Conservation (phyloP, 2,888 invertebrate genomes). For the Diarsia dahlii region DNA sequence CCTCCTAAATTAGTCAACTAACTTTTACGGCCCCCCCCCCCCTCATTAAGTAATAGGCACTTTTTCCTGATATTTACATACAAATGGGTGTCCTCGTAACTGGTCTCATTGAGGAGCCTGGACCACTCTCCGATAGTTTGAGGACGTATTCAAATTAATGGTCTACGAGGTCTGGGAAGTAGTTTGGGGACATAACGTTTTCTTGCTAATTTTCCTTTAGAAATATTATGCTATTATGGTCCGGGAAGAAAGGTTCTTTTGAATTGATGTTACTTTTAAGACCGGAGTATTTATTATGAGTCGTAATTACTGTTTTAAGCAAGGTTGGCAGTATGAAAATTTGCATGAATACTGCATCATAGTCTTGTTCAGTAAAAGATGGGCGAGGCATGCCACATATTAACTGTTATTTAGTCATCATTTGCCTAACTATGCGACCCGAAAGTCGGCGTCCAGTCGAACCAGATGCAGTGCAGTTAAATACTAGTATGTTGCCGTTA, state of each 20-base stretch:
- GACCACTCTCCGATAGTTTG: slow-evolving; percentile 38
- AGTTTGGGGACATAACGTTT: slow-evolving; percentile 50
- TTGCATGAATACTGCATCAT: background rate
- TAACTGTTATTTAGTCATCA: background rate
- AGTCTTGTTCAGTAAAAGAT: background rate
- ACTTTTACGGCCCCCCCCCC: slow-evolving; percentile 45
- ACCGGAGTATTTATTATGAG: slow-evolving; percentile 36
- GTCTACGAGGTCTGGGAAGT: slow-evolving; percentile 18
- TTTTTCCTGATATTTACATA: slow-evolving; percentile 60
- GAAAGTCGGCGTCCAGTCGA: no score
- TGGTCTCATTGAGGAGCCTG: slow-evolving; percentile 24
- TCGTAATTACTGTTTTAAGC: slow-evolving; percentile 17
- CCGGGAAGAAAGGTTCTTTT: slow-evolving; percentile 13
- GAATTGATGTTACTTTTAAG: slow-evolving; percentile 46
- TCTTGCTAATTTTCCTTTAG: slow-evolving; percentile 49
- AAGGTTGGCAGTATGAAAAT: background rate
- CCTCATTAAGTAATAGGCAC: slow-evolving; percentile 50
- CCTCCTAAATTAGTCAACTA: slow-evolving; percentile 47
- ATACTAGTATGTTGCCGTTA: no score
- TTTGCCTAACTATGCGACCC: no score
- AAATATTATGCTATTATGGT: slow-evolving; percentile 46
- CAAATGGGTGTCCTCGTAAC: slow-evolving; percentile 50
- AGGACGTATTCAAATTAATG: slow-evolving; percentile 56
- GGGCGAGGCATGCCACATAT: background rate
- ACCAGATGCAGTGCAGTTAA: no score